phyloP scores from a whole-genome alignment of 2,888 invertebrate genomes.

The Troglohyphantes excavatus region DNA sequence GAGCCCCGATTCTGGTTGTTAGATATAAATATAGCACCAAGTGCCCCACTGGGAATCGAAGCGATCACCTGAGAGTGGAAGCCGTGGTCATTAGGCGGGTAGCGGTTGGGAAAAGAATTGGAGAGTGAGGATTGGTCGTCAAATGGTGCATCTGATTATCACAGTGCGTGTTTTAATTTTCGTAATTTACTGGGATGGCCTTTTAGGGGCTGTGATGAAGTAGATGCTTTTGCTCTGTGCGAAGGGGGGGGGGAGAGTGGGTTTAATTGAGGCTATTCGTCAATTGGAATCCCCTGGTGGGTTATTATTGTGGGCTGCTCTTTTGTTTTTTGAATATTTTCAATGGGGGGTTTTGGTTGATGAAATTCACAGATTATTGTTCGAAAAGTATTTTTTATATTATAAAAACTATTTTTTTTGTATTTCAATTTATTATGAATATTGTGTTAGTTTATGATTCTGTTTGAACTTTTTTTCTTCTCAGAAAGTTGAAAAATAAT shows the following conservation, averaged over 20 bases:
- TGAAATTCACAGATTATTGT: background rate
- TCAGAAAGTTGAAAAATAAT: too few relatives aligned
- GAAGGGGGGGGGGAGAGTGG: slow-evolving; percentile 38
- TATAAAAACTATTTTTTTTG: background rate
- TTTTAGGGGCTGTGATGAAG: slow-evolving; percentile 32
- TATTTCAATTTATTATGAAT: too few relatives aligned
- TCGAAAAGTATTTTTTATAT: background rate
- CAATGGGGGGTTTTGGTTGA: background rate
- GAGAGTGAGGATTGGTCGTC: slow-evolving; percentile 65
- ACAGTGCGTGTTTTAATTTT: slow-evolving; percentile 74
- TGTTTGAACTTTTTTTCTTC: too few relatives aligned
- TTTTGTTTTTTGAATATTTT: background rate
- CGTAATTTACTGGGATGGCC: slow-evolving; percentile 53
- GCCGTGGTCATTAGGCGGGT: slow-evolving; percentile 44
- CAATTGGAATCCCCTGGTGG: slow-evolving; percentile 7
- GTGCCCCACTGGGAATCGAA: slow-evolving; percentile 55
- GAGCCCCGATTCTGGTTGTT: slow-evolving; percentile 72
- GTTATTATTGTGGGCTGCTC: background rate
- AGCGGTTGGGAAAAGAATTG: slow-evolving; percentile 27
- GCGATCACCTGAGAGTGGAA: slow-evolving; percentile 72
- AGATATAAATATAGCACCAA: slow-evolving; percentile 78
- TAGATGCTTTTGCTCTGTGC: background rate
- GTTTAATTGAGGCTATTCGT: slow-evolving; percentile 64
- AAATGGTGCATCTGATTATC: slow-evolving; percentile 72
- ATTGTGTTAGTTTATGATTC: too few relatives aligned